Conservation (phyloP, 2,113 vertebrate genomes). For the Muntiacus reevesi region DNA sequence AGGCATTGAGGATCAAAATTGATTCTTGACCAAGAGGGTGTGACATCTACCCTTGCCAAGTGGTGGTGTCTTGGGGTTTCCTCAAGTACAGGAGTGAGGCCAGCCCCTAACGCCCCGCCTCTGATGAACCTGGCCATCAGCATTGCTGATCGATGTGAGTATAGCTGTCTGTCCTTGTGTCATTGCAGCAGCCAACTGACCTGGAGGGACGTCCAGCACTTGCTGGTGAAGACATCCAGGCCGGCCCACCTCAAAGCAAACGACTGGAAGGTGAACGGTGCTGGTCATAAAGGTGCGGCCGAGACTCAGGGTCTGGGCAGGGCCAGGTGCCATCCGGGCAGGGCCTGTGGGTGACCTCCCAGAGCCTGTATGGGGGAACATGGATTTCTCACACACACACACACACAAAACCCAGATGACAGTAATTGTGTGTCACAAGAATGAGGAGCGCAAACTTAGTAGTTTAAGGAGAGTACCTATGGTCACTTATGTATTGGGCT, state of each 20-base stretch:
- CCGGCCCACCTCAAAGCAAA: slow-evolving; percentile 89
- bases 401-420: too few relatives aligned
- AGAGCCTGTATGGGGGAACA: background rate
- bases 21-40: background rate
- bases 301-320: background rate
- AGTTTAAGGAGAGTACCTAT: background rate
- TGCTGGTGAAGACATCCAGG: slow-evolving; percentile 92
- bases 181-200: slow-evolving; percentile 86
- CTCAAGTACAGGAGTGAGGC: background rate
- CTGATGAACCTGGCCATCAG: accelerated
- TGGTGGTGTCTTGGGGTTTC: background rate
- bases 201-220: slow-evolving; percentile 94
- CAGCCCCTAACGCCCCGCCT: accelerated
- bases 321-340: accelerated
- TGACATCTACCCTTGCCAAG: background rate
- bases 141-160: too few relatives aligned
- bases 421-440: background rate
- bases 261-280: slow-evolving; percentile 93
- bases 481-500: background rate
- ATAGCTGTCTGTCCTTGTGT: background rate
- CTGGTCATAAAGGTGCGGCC: slow-evolving; percentile 87
- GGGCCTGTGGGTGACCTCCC: background rate
- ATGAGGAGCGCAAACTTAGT: background rate
- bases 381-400: background rate
- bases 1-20: background rate